Conservation (phyloP, 1,140 invertebrate genomes). For the Pseudomyrmex gracilis region DNA sequence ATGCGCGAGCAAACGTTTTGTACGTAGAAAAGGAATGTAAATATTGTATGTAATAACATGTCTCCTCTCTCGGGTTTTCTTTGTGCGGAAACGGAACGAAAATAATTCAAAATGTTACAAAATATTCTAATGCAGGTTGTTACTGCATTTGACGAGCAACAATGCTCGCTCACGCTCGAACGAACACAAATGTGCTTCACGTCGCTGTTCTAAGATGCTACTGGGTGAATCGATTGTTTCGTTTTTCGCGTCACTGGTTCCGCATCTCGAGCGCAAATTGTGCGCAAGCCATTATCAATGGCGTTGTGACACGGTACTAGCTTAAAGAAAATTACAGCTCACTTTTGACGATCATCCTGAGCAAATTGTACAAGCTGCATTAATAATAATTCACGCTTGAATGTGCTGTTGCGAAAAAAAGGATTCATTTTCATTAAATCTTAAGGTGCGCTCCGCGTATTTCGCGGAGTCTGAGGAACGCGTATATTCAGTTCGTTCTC, state of each 20-base stretch:
- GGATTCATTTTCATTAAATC: background rate
- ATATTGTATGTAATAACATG: constrained; percentile 1
- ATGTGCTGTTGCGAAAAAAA: background rate
- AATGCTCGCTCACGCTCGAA: constrained; percentile 48
- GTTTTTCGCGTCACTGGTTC: constrained; percentile 38
- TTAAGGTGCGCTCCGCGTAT: background rate
- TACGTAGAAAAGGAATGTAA: background rate
- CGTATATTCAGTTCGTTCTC: background rate
- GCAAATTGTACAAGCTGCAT: background rate
- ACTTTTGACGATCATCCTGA: background rate
- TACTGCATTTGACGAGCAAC: constrained; percentile 48
- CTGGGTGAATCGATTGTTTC: constrained; percentile 52
- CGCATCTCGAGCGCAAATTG: constrained; percentile 32
- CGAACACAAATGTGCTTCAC: constrained; percentile 45
- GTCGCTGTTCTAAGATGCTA: constrained; percentile 48
- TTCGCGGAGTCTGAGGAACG: background rate
- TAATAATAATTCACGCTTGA: background rate
- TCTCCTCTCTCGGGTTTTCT: background rate
- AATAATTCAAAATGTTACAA: background rate
- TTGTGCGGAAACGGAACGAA: constrained; percentile 16
- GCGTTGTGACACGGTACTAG: background rate
- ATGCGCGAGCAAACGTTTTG: background rate
- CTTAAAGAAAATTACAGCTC: constrained; percentile 2
- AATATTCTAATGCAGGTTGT: constrained; percentile 47
- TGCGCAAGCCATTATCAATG: constrained; percentile 17